A percentile compares a stretch with the other conserved stretches of the same genome.
phyloP scores from a whole-genome alignment of 2,888 invertebrate species.

The Dioctria rufipes region DNA sequence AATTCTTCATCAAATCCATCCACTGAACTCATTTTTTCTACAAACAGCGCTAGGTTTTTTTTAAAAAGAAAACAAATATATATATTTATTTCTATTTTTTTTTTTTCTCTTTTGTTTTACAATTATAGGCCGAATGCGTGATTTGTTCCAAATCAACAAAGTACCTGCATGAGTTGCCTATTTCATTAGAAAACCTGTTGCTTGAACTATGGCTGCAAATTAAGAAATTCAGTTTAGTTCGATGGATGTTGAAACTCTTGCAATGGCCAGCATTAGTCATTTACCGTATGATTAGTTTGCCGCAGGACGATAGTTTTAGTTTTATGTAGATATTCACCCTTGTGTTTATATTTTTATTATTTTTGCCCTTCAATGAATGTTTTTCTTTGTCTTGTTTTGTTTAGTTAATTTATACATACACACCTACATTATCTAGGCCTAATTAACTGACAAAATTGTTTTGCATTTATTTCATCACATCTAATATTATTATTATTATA shows the following conservation, averaged over 20 bases:
- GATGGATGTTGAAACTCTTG: conserved; percentile 68
- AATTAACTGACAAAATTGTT: neutral
- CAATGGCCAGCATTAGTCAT: conserved; percentile 69
- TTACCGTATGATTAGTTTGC: conserved; percentile 68
- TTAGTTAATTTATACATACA: conserved; percentile 2
- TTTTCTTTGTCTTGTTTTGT: conserved; percentile 18
- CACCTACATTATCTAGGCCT: neutral
- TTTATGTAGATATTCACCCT: conserved; percentile 59
- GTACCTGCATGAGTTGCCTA: conserved; percentile 69
- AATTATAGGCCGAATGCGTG: conserved; percentile 68
- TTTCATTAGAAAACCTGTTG: conserved; percentile 67
- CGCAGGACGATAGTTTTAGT: conserved; percentile 66
- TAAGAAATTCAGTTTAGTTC: conserved; percentile 65
- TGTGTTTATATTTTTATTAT: conserved; percentile 20
- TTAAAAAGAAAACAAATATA: conserved; percentile 43
- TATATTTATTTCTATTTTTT: conserved; percentile 62
- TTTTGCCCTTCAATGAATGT: neutral
- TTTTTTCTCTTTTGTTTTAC: conserved; percentile 62
- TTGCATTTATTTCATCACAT: conserved; percentile 42
- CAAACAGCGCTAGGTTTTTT: neutral
- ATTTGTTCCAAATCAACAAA: conserved; percentile 67
- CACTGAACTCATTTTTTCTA: conserved; percentile 42
- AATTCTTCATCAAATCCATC: conserved; percentile 41
- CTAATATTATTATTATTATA: neutral
- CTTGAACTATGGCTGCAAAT: conserved; percentile 67